phyloP scores from a whole-genome alignment of 2,888 invertebrate genomes.

The Eubasilissa splendida region DNA sequence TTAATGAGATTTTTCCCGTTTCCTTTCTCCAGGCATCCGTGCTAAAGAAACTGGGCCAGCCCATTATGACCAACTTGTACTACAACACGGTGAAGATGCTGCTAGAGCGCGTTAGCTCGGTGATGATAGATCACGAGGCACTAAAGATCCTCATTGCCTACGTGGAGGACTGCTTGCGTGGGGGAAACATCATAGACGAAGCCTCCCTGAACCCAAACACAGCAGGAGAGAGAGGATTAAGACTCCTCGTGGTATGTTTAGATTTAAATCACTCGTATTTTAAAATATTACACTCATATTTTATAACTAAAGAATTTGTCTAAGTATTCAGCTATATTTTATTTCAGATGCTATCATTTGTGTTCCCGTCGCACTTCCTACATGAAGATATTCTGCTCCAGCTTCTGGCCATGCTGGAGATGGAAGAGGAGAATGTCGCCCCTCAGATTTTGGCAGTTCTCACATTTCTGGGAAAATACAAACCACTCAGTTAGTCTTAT shows the following conservation, averaged over 20 bases:
- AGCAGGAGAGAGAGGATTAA: slow-evolving; percentile 91
- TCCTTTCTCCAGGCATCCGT: slow-evolving; percentile 77
- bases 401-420: slow-evolving; percentile 82
- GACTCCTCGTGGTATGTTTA: slow-evolving; percentile 81
- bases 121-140: slow-evolving; percentile 95
- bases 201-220: slow-evolving; percentile 86
- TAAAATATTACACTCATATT: neutral
- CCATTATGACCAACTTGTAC: slow-evolving; percentile 95
- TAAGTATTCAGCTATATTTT: no score
- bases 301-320: neutral
- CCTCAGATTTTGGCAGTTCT: slow-evolving; percentile 88
- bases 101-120: slow-evolving; percentile 94
- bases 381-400: slow-evolving; percentile 87
- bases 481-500: slow-evolving; percentile 80
- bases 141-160: slow-evolving; percentile 80
- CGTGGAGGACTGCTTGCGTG: slow-evolving; percentile 82
- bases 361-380: slow-evolving; percentile 94
- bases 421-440: slow-evolving; percentile 86
- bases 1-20: no score
- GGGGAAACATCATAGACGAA: slow-evolving; percentile 79
- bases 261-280: neutral
- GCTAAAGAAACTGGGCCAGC: slow-evolving; percentile 93
- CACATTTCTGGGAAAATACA: slow-evolving; percentile 90
- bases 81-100: slow-evolving; percentile 97
- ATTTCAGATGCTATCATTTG: slow-evolving; percentile 85